These are phyloP conservation scores for Myripristis murdjan DNA, from an alignment of 2,797 vertebrate species.

Conservation along the genomic window DNA sequence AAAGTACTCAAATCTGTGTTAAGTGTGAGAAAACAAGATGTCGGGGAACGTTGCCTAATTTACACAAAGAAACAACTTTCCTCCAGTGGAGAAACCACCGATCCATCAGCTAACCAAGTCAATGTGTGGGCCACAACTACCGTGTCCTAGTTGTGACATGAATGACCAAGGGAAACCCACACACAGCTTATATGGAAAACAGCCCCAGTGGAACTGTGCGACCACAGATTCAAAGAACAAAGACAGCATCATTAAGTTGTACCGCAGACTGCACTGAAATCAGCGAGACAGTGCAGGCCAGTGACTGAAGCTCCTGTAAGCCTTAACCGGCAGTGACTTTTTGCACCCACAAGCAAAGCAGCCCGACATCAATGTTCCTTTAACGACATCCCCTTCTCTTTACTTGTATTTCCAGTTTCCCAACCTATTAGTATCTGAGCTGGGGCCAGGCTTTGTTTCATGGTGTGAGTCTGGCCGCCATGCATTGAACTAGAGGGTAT, in stretches of 20 bases:
- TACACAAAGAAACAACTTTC: constrained; percentile 30
- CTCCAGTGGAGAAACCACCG: constrained; percentile 42
- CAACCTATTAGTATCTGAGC: constrained; percentile 55
- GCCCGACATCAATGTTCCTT: constrained; percentile 44
- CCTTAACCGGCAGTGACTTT: constrained; percentile 55
- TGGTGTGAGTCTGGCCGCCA: constrained; percentile 41
- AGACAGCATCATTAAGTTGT: constrained; percentile 56
- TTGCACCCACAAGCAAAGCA: constrained; percentile 52
- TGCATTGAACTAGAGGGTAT: constrained; percentile 57
- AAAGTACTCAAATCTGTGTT: neutral
- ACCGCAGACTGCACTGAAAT: constrained; percentile 15
- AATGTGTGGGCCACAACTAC: constrained; percentile 21
- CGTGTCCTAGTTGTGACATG: constrained; percentile 36
- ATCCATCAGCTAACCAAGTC: constrained; percentile 60
- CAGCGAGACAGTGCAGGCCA: constrained; percentile 35
- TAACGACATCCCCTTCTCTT: constrained; percentile 33
- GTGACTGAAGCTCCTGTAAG: constrained; percentile 40
- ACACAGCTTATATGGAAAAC: constrained; percentile 21
- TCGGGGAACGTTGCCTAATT: too few relatives aligned
- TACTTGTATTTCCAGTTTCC: constrained; percentile 58
- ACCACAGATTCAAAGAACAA: constrained; percentile 32
- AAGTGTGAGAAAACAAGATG: too few relatives aligned
- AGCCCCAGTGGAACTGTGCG: constrained; percentile 20
- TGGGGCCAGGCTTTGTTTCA: constrained; percentile 59
- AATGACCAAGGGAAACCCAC: constrained; percentile 37